These are phyloP conservation scores for Patiria miniata DNA, from an alignment of 35 echinoderm and acorn worm genomes.

Conservation along the genomic window DNA sequence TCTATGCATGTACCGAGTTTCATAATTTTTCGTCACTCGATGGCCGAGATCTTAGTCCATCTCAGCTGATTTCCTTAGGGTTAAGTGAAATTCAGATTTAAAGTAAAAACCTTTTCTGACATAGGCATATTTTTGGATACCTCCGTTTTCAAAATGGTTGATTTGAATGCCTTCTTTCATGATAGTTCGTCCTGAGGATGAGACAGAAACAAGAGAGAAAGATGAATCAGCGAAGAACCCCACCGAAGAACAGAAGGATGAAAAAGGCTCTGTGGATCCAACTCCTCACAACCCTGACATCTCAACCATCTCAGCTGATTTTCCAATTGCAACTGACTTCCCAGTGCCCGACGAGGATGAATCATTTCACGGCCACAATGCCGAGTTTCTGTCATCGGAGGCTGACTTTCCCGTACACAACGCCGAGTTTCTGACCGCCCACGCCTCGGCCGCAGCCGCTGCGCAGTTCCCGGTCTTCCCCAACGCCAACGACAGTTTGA, in stretches of 20 bases:
- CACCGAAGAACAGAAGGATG: background rate
- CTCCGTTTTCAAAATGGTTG: too few relatives aligned
- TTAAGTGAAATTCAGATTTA: too few relatives aligned
- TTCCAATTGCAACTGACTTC: background rate
- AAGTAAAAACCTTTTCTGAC: too few relatives aligned
- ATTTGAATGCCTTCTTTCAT: background rate
- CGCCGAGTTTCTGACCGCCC: background rate
- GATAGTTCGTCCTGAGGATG: background rate
- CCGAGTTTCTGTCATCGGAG: background rate
- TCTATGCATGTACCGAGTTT: too few relatives aligned
- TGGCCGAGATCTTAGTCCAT: too few relatives aligned
- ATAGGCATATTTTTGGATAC: too few relatives aligned
- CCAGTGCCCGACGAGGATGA: too few relatives aligned
- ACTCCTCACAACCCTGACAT: background rate
- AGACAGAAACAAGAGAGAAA: background rate
- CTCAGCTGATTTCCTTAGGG: too few relatives aligned
- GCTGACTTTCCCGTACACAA: background rate
- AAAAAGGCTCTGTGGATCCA: background rate
- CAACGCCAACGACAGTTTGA: constrained; percentile 63
- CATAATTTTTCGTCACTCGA: too few relatives aligned
- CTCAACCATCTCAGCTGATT: background rate
- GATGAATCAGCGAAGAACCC: background rate
- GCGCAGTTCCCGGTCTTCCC: constrained; percentile 66
- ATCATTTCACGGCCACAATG: background rate
- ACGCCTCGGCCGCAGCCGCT: background rate